Evolutionary conservation across 1,140 invertebrate species (phyloP).

Genomic region (Brachionus sp.): DNA sequence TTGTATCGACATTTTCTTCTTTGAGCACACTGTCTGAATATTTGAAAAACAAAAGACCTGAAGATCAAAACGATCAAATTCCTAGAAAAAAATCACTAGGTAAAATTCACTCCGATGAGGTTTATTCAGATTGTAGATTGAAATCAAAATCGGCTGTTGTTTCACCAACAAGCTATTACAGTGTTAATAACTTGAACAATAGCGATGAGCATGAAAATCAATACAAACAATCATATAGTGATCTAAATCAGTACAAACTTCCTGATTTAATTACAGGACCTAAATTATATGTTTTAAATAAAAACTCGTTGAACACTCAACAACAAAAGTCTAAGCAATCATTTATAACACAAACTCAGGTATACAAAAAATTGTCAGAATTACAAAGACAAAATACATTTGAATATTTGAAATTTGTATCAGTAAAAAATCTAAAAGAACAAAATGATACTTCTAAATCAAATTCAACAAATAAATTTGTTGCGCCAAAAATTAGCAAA

Average conservation of each 20-base stretch:
- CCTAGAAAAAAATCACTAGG: neutral
- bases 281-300: conserved; percentile 2
- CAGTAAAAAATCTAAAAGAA: conserved; percentile 30
- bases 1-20: conserved; percentile 29
- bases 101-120: conserved; percentile 12
- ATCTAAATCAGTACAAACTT: neutral
- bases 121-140: neutral
- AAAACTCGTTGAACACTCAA: neutral
- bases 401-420: conserved; percentile 26
- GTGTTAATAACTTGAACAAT: neutral
- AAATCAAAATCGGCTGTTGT: neutral
- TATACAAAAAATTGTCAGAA: conserved; percentile 27
- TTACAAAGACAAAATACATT: conserved; percentile 26
- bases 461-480: neutral
- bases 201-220: neutral
- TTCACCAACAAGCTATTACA: neutral
- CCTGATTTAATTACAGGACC: neutral
- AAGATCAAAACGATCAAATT: neutral
- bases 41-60: neutral
- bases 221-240: neutral
- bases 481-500: conserved; percentile 7
- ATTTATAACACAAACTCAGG: conserved; percentile 22
- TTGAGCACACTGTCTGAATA: neutral
- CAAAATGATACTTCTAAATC: neutral
- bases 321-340: conserved; percentile 1